Evolutionary conservation across 2,113 vertebrate species (phyloP).

Genomic region (Brachyistius frenatus): DNA sequence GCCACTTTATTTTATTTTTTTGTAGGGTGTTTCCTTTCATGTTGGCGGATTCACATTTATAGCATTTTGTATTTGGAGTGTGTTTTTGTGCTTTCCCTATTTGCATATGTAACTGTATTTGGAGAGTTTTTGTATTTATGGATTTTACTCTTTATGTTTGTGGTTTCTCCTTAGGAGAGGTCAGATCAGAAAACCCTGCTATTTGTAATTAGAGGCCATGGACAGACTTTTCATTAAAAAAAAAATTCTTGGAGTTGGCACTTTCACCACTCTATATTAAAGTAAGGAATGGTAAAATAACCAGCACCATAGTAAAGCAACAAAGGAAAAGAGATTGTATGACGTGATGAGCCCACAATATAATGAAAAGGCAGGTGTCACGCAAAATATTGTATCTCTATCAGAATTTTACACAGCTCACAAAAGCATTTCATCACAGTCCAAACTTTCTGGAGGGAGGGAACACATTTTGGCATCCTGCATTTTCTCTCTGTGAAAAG

Average conservation of each 20-base stretch:
- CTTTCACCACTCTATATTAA: not conserved
- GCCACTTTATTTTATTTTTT: too few relatives aligned
- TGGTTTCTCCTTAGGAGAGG: not conserved
- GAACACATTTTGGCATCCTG: conserved; percentile 50
- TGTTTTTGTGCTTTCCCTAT: not conserved
- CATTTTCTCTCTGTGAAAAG: conserved; percentile 51
- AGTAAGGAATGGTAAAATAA: not conserved
- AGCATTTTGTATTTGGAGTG: too few relatives aligned
- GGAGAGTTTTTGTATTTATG: too few relatives aligned
- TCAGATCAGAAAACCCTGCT: not conserved
- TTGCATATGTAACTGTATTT: too few relatives aligned
- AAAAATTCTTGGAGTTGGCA: not conserved
- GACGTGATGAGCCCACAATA: not conserved
- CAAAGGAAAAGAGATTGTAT: not conserved
- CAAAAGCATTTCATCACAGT: conserved; percentile 38
- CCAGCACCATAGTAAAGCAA: not conserved
- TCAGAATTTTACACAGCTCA: conserved; percentile 21
- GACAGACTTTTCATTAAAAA: not conserved
- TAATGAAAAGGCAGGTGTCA: conserved; percentile 1
- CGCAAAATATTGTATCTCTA: not conserved
- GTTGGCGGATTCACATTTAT: too few relatives aligned
- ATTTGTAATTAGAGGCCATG: not conserved
- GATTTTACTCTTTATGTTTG: not conserved
- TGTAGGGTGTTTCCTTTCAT: too few relatives aligned
- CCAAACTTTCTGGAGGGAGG: conserved; percentile 24